Conservation (phyloP, 1,140 invertebrate species). For the Manduca sexta region DNA sequence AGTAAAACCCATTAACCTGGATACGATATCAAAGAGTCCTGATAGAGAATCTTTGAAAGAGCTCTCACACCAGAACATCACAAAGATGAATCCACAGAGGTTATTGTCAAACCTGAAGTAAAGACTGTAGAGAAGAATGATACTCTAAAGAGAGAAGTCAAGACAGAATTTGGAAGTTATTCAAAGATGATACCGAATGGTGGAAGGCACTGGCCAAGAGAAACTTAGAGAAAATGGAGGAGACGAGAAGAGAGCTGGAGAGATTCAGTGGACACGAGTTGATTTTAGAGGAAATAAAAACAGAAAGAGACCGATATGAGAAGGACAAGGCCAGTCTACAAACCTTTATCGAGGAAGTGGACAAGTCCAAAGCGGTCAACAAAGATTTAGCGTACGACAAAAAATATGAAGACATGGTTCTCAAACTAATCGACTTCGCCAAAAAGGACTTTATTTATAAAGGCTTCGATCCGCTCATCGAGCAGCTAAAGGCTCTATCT, state of each 20-base stretch:
- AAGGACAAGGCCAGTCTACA: conserved; percentile 53
- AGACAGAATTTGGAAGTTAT: conserved; percentile 64
- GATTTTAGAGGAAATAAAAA: conserved; percentile 50
- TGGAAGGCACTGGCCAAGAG: conserved; percentile 67
- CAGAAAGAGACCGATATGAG: conserved; percentile 52
- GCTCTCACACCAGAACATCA: conserved; percentile 22
- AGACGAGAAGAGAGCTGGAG: conserved; percentile 59
- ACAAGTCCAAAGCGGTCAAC: conserved; percentile 54
- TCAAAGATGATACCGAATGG: conserved; percentile 67
- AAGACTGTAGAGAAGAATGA: conserved; percentile 3
- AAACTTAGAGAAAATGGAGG: conserved; percentile 67
- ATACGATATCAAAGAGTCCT: conserved; percentile 22
- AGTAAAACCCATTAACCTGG: conserved; percentile 51
- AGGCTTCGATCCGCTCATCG: conserved; percentile 70
- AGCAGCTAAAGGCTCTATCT: conserved; percentile 54
- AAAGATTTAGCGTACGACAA: conserved; percentile 61
- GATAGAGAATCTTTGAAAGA: conserved; percentile 9
- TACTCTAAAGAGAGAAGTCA: conserved; percentile 30
- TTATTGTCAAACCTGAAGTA: conserved; percentile 21
- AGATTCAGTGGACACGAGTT: conserved; percentile 66
- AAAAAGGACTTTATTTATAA: conserved; percentile 67
- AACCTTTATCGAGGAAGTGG: conserved; percentile 61
- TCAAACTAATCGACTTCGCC: conserved; percentile 65
- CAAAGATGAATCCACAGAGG: conserved; percentile 27
- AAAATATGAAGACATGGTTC: conserved; percentile 63